Evolutionary conservation across 2,888 invertebrate genomes (phyloP).

Genomic region (Tethea ocularis): DNA sequence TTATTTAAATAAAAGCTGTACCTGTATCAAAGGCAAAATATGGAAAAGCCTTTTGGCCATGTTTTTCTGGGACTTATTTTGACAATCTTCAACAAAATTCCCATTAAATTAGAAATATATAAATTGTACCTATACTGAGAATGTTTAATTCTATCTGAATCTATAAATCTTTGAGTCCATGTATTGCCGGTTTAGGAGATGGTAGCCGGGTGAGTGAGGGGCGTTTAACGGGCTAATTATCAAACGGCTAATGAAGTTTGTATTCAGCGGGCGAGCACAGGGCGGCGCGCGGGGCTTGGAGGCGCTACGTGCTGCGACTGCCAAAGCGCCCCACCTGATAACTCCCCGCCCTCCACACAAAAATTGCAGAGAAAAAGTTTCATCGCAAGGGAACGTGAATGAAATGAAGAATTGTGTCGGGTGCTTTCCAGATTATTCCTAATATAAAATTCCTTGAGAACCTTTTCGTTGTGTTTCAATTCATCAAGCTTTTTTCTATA

Average conservation of each 20-base stretch:
- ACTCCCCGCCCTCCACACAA: constrained; percentile 79
- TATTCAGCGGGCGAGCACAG: constrained; percentile 78
- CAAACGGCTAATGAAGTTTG: constrained; percentile 84
- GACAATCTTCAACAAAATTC: too few relatives aligned
- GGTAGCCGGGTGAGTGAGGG: constrained; percentile 71
- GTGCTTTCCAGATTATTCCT: constrained; percentile 80
- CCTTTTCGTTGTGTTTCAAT: constrained; percentile 78
- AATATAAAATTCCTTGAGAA: constrained; percentile 72
- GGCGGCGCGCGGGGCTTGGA: constrained; percentile 61
- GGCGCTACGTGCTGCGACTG: constrained; percentile 78
- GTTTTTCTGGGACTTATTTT: too few relatives aligned
- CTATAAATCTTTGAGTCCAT: background rate
- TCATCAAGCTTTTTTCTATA: constrained; percentile 60
- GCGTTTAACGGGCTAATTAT: constrained; percentile 84
- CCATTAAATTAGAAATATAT: too few relatives aligned
- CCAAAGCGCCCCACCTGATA: constrained; percentile 80
- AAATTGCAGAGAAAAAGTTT: constrained; percentile 84
- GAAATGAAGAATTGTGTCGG: constrained; percentile 82
- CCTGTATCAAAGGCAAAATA: too few relatives aligned
- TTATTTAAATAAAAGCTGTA: too few relatives aligned
- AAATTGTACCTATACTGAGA: too few relatives aligned
- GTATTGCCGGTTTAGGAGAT: constrained; percentile 58
- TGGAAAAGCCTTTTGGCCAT: too few relatives aligned
- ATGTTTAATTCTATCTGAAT: too few relatives aligned
- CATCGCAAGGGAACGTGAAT: constrained; percentile 83